phyloP scores from a whole-genome alignment of 2,888 invertebrate species.

The Xylota segnis region DNA sequence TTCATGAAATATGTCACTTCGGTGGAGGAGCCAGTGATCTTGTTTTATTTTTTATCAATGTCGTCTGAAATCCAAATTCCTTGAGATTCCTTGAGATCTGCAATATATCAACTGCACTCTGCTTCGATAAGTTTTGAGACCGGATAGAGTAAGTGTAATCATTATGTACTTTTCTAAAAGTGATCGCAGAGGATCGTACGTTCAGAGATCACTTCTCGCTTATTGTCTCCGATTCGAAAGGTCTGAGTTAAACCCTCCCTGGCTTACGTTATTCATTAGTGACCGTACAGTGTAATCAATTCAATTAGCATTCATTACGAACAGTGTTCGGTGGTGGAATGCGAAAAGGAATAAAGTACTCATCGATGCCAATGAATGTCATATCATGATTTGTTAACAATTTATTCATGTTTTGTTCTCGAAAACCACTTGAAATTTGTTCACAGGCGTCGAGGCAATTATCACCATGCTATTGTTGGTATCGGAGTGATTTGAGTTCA shows the following conservation, averaged over 20 bases:
- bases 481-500: not conserved
- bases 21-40: too few relatives aligned
- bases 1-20: too few relatives aligned
- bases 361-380: not conserved
- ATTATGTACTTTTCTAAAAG: too few relatives aligned
- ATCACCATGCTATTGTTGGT: conserved; percentile 33
- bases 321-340: not conserved
- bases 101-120: too few relatives aligned
- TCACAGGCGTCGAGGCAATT: conserved; percentile 53
- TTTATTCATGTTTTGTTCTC: conserved; percentile 11
- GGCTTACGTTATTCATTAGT: conserved; percentile 10
- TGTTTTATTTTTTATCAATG: too few relatives aligned
- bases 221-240: not conserved
- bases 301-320: conserved; percentile 53
- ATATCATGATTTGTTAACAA: conserved; percentile 5
- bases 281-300: conserved; percentile 38
- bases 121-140: too few relatives aligned
- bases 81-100: too few relatives aligned
- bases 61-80: too few relatives aligned
- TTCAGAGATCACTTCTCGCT: too few relatives aligned
- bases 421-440: conserved; percentile 34
- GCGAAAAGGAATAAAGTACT: conserved; percentile 2
- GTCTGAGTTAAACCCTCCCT: not conserved
- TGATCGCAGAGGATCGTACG: too few relatives aligned
- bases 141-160: too few relatives aligned